Conservation (phyloP, 2,113 vertebrate species). For the Glareola pratincola region DNA sequence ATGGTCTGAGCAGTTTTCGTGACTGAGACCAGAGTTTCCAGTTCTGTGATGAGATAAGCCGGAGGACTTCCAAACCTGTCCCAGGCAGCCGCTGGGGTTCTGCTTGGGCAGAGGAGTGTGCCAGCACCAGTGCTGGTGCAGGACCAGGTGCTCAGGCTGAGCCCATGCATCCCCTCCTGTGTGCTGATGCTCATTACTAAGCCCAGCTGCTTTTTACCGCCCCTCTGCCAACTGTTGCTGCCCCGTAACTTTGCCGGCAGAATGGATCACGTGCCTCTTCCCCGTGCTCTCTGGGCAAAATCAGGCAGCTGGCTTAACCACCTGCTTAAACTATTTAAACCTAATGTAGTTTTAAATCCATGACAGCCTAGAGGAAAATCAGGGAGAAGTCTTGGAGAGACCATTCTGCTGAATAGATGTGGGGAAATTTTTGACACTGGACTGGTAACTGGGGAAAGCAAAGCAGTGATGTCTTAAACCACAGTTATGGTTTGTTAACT, state of each 20-base stretch:
- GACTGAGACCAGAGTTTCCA: not conserved
- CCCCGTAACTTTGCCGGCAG: not conserved
- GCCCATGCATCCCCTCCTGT: not conserved
- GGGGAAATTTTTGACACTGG: not conserved
- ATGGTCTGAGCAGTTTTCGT: not conserved
- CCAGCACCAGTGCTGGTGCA: not conserved
- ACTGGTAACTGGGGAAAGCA: not conserved
- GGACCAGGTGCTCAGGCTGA: not conserved
- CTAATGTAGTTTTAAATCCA: not conserved
- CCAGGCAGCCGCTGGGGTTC: not conserved
- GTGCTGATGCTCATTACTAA: not conserved
- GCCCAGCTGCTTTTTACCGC: not conserved
- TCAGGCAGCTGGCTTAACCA: not conserved
- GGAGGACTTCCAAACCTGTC: not conserved
- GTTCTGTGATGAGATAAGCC: not conserved
- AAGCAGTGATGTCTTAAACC: not conserved
- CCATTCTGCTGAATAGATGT: not conserved
- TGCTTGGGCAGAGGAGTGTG: not conserved
- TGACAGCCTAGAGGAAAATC: not conserved
- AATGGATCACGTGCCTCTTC: not conserved
- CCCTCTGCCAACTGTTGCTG: not conserved
- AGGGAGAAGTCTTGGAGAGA: not conserved
- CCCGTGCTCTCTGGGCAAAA: not conserved
- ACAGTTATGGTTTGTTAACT: not conserved
- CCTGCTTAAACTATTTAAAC: constrained; percentile 15